phyloP scores from a whole-genome alignment of 1,140 invertebrate species.

The Bathynomus jamesi region DNA sequence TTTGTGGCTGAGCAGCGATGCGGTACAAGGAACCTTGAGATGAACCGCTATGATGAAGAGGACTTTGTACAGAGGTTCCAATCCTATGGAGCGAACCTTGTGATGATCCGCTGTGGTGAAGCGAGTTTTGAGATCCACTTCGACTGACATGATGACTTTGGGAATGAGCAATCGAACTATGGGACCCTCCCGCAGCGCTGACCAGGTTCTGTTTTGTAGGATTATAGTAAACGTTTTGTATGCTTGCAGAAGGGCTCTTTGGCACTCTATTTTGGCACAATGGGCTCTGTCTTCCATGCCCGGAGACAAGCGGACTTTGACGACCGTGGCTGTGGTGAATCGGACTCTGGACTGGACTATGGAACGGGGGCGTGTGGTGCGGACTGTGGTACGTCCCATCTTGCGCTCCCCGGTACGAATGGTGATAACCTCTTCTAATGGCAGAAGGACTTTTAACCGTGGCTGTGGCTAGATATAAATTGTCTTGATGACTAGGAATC shows the following conservation, averaged over 20 bases:
- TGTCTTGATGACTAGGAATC: background rate
- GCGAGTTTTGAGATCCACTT: background rate
- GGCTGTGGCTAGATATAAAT: background rate
- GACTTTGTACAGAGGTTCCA: background rate
- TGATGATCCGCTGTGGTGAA: background rate
- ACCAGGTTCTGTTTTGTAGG: background rate
- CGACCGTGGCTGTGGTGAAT: background rate
- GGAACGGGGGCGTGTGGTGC: background rate
- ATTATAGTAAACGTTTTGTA: background rate
- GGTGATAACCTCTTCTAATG: background rate
- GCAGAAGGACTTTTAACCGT: background rate
- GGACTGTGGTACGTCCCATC: background rate
- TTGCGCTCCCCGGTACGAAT: background rate
- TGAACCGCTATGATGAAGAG: background rate
- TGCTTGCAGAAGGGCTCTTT: background rate
- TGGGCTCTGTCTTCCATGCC: background rate
- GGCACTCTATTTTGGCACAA: background rate
- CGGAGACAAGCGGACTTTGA: background rate
- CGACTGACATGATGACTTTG: background rate
- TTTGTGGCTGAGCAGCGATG: background rate
- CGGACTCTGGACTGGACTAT: background rate
- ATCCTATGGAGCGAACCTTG: background rate
- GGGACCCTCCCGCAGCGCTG: no score
- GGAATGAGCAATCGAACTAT: background rate
- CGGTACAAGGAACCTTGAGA: background rate